phyloP scores from a whole-genome alignment of 2,888 invertebrate genomes.

The Crematogaster levior region DNA sequence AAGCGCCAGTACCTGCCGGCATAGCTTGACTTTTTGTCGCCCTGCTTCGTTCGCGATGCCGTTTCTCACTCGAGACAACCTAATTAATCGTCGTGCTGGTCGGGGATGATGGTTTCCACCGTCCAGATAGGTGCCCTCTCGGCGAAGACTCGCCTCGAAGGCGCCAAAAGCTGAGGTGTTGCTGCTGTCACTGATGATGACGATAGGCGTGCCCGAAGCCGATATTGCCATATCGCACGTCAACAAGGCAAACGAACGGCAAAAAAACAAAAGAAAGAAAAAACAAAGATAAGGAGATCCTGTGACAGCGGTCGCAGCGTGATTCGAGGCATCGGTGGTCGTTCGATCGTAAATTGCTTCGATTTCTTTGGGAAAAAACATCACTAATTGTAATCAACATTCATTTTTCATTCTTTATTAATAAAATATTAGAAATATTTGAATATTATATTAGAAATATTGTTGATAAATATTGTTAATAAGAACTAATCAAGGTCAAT shows the following conservation, averaged over 20 bases:
- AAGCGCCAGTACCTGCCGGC: conserved; percentile 89
- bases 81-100: conserved; percentile 53
- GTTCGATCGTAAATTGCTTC: background rate
- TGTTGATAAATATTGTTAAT: background rate
- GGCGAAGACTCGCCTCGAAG: conserved; percentile 47
- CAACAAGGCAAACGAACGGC: conserved; percentile 82
- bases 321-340: conserved; percentile 60
- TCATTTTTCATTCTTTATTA: background rate
- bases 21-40: conserved; percentile 84
- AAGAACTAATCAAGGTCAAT: background rate
- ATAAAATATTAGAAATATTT: no score
- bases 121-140: conserved; percentile 18
- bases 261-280: conserved; percentile 75
- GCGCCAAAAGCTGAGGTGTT: conserved; percentile 9
- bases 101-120: conserved; percentile 10
- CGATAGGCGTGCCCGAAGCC: conserved; percentile 79
- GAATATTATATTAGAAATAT: no score
- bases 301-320: conserved; percentile 45
- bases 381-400: background rate
- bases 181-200: conserved; percentile 58
- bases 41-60: conserved; percentile 67
- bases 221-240: conserved; percentile 82
- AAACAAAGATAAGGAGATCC: conserved; percentile 66
- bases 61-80: conserved; percentile 63
- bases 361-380: background rate